Conservation (phyloP, 2,797 vertebrate genomes). For the Scolopax bukidnonensis region DNA sequence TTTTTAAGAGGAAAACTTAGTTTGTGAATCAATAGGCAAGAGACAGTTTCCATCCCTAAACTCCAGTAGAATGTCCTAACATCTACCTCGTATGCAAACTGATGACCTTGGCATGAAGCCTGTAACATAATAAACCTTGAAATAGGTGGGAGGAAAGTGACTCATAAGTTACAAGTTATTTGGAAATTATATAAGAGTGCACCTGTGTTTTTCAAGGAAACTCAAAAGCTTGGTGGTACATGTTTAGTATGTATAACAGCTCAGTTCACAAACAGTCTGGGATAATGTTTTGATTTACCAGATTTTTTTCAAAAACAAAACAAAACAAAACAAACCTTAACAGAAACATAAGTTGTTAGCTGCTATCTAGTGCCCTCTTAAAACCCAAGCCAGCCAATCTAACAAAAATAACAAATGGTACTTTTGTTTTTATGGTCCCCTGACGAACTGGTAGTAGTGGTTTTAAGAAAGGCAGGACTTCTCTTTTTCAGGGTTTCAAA, state of each 20-base stretch:
- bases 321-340: neutral
- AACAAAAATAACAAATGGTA: neutral
- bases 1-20: conserved; percentile 63
- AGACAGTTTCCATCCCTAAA: conserved; percentile 42
- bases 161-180: conserved; percentile 49
- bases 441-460: neutral
- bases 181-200: neutral
- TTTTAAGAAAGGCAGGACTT: neutral
- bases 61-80: conserved; percentile 41
- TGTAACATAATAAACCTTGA: conserved; percentile 56
- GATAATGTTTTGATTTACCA: neutral
- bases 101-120: conserved; percentile 70
- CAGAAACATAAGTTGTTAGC: neutral
- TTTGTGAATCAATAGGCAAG: conserved; percentile 60
- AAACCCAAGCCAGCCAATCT: neutral
- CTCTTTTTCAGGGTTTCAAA: neutral
- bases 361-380: neutral
- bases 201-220: conserved; percentile 43
- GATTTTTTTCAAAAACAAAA: neutral
- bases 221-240: conserved; percentile 42
- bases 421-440: neutral
- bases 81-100: conserved; percentile 49
- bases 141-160: conserved; percentile 56
- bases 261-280: neutral
- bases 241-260: neutral